These are phyloP conservation scores for Physeter macrocephalus DNA, from an alignment of 2,113 vertebrate genomes.

Conservation along the genomic window DNA sequence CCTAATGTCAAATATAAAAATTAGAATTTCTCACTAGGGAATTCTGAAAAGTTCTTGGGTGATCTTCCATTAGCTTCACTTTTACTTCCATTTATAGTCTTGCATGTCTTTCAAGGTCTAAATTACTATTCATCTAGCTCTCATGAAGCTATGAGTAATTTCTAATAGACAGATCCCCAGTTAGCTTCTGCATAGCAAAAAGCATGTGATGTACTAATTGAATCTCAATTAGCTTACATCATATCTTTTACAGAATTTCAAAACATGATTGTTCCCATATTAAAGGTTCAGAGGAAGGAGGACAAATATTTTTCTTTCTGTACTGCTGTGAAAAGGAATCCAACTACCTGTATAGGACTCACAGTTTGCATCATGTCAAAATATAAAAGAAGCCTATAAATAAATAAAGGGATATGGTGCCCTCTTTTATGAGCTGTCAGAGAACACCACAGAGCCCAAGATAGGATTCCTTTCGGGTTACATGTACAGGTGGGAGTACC, in stretches of 20 bases:
- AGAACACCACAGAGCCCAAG: background rate
- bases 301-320: conserved; percentile 26
- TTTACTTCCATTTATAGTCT: conserved; percentile 71
- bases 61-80: conserved; percentile 71
- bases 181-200: conserved; percentile 64
- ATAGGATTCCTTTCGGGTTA: background rate
- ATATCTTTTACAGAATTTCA: conserved; percentile 64
- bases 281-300: conserved; percentile 11
- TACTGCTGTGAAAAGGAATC: background rate
- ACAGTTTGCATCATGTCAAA: background rate
- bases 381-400: conserved; percentile 16
- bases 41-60: conserved; percentile 72
- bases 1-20: conserved; percentile 69
- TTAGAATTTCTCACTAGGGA: conserved; percentile 68
- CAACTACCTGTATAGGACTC: background rate
- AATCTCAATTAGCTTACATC: conserved; percentile 71
- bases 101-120: conserved; percentile 67
- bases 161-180: conserved; percentile 63
- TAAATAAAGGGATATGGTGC: background rate
- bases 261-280: conserved; percentile 47
- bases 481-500: background rate
- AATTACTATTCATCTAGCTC: conserved; percentile 68
- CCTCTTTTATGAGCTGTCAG: background rate
- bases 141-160: conserved; percentile 65
- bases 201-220: conserved; percentile 59